A percentile compares a stretch with the other conserved stretches of the same genome.
Conservation (phyloP, 2,888 invertebrate genomes). For the Eupelmus urozonus region DNA sequence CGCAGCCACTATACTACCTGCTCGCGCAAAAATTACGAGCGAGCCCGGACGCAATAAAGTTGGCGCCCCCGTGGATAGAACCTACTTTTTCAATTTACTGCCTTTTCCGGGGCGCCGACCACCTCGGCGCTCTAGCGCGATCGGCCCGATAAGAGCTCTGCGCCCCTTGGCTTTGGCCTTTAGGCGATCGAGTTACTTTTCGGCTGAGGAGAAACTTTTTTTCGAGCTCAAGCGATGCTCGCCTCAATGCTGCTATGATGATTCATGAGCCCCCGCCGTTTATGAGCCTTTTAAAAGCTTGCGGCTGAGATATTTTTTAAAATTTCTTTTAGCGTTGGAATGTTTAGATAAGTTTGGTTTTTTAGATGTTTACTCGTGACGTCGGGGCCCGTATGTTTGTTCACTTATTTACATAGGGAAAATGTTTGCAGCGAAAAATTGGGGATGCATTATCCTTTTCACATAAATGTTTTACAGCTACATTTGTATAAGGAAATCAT, state of each 20-base stretch:
- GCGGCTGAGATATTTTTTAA: background rate
- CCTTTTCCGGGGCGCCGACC: conserved; percentile 53
- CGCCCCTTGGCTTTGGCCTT: too few species aligned
- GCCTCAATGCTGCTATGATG: too few species aligned
- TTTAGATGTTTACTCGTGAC: too few species aligned
- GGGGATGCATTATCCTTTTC: too few species aligned
- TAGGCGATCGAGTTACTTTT: conserved; percentile 24
- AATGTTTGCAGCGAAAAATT: too few species aligned
- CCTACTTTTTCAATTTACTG: conserved; percentile 58
- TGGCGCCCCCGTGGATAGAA: conserved; percentile 53
- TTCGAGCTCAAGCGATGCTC: too few species aligned
- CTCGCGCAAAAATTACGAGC: conserved; percentile 68
- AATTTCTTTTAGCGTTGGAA: background rate
- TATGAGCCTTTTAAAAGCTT: conserved; percentile 12
- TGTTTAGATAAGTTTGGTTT: too few species aligned
- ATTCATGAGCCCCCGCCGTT: background rate
- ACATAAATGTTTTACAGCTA: too few species aligned
- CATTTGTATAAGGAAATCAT: too few species aligned
- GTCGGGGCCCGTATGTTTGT: too few species aligned
- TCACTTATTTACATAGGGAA: too few species aligned
- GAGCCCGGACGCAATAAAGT: conserved; percentile 63
- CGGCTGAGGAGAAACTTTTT: too few species aligned
- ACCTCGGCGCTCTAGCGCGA: conserved; percentile 39
- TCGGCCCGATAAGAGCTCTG: conserved; percentile 33
- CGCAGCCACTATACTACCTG: conserved; percentile 18